These are phyloP conservation scores for Lerema accius DNA, from an alignment of 1,140 invertebrate genomes.

Conservation along the genomic window DNA sequence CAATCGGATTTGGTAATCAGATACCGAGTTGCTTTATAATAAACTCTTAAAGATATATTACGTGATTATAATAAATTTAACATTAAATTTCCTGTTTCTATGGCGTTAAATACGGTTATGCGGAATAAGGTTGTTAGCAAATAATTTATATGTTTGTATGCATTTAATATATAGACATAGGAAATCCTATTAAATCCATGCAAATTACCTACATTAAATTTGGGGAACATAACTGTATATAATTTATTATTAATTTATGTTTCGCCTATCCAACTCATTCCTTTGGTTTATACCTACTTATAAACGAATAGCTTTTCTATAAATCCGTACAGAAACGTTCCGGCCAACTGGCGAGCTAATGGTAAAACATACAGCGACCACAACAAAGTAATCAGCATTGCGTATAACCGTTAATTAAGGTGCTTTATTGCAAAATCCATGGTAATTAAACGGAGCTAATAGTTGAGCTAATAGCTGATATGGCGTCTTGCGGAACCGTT, in stretches of 20 bases:
- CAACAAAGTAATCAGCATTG: constrained; percentile 52
- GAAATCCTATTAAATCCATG: too few relatives aligned
- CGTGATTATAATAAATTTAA: not conserved
- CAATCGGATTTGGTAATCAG: not conserved
- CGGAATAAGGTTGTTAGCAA: not conserved
- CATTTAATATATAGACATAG: too few relatives aligned
- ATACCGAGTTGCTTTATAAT: not conserved
- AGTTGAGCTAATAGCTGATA: constrained; percentile 34
- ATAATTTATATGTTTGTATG: too few relatives aligned
- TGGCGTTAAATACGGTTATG: not conserved
- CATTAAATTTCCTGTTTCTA: not conserved
- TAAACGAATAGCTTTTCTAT: too few relatives aligned
- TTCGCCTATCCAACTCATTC: too few relatives aligned
- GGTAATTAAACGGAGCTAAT: constrained; percentile 45
- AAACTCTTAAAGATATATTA: not conserved
- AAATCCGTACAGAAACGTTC: too few relatives aligned
- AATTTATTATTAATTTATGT: too few relatives aligned
- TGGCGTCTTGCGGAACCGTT: constrained; percentile 41
- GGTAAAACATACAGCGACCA: constrained; percentile 29
- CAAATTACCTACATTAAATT: too few relatives aligned
- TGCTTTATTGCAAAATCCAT: constrained; percentile 58
- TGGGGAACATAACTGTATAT: too few relatives aligned
- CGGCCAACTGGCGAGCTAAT: constrained; percentile 12
- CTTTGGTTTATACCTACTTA: too few relatives aligned
- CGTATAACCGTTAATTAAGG: constrained; percentile 60